Conservation (phyloP, 2,888 invertebrate genomes). For the Drosophila suboccidentalis region DNA sequence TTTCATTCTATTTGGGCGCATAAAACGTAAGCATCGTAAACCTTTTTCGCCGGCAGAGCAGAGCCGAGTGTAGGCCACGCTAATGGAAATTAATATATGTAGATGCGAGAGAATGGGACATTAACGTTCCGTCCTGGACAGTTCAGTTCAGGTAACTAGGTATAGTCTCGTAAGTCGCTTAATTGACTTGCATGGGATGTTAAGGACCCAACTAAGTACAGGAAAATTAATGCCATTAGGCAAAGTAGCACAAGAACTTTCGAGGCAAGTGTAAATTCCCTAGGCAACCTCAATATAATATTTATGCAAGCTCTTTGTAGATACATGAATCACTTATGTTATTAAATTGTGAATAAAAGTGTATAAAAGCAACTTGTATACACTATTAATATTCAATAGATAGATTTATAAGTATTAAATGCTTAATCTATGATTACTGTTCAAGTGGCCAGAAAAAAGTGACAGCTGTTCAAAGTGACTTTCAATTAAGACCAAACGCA, state of each 20-base stretch:
- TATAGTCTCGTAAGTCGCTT: conserved; percentile 52
- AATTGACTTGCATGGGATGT: conserved; percentile 58
- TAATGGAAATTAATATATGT: conserved; percentile 70
- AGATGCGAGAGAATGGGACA: not conserved
- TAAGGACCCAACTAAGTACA: conserved; percentile 33
- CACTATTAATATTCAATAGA: no score
- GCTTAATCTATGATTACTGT: not conserved
- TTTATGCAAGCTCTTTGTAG: not conserved
- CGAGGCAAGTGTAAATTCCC: not conserved
- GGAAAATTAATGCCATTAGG: conserved; percentile 31
- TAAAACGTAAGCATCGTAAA: conserved; percentile 71
- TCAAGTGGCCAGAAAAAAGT: conserved; percentile 3
- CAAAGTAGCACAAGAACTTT: conserved; percentile 4
- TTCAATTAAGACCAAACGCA: conserved; percentile 60
- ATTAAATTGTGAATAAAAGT: not conserved
- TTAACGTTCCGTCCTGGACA: conserved; percentile 22
- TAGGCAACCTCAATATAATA: not conserved
- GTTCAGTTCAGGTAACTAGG: conserved; percentile 57
- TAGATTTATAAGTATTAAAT: conserved; percentile 1
- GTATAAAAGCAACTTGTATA: not conserved
- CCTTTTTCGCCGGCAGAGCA: conserved; percentile 36
- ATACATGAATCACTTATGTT: not conserved
- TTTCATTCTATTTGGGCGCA: conserved; percentile 36
- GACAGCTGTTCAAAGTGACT: conserved; percentile 52
- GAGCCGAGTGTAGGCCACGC: conserved; percentile 34